These are phyloP conservation scores for Tholera decimalis DNA, from an alignment of 2,888 invertebrate genomes.

Conservation along the genomic window DNA sequence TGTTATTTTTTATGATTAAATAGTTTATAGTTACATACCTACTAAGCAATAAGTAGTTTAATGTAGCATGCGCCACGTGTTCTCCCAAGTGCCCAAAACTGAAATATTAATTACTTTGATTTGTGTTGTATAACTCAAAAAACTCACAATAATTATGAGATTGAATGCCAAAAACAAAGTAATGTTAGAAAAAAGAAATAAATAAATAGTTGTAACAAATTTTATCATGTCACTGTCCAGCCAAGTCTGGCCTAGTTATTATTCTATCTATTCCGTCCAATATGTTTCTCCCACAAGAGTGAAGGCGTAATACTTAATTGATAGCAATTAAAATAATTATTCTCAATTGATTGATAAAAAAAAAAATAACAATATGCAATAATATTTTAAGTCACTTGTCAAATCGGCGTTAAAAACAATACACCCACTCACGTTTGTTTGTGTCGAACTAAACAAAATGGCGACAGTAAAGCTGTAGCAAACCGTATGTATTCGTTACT, in stretches of 20 bases:
- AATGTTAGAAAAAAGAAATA: slow-evolving; percentile 1
- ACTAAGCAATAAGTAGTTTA: slow-evolving; percentile 4
- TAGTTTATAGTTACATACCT: background rate
- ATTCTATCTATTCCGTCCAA: slow-evolving; percentile 1
- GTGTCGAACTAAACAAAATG: too few species aligned
- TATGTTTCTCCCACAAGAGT: slow-evolving; percentile 3
- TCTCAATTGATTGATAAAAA: slow-evolving; percentile 4
- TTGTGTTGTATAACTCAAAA: slow-evolving; percentile 5
- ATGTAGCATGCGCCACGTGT: background rate
- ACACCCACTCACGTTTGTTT: too few species aligned
- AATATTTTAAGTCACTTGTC: slow-evolving; percentile 3
- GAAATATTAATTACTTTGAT: too few species aligned
- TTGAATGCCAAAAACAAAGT: slow-evolving; percentile 6
- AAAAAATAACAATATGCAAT: slow-evolving; percentile 2
- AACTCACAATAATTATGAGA: slow-evolving; percentile 4
- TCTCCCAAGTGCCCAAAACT: too few species aligned
- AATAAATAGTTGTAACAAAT: background rate
- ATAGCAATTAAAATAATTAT: slow-evolving; percentile 4
- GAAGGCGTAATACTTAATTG: slow-evolving; percentile 2
- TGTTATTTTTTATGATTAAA: slow-evolving; percentile 1
- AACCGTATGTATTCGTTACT: too few species aligned
- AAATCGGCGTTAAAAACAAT: too few species aligned
- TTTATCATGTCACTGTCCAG: slow-evolving; percentile 4
- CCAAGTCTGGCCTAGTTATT: slow-evolving; percentile 5
- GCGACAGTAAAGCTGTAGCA: too few species aligned